Conservation (phyloP, 2,888 invertebrate species). For the Latrodectus hesperus region DNA sequence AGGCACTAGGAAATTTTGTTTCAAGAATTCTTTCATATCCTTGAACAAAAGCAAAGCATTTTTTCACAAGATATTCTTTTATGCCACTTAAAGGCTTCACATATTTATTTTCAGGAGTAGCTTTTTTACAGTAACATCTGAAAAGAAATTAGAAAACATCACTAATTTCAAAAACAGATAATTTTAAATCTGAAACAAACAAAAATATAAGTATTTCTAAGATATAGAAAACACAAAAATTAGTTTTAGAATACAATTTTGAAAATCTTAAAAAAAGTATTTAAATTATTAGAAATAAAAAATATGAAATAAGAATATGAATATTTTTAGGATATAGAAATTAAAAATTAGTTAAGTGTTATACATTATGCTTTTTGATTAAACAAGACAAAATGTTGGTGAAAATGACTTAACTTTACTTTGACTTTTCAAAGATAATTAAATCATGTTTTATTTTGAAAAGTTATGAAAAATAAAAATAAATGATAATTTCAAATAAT, state of each 20-base stretch:
- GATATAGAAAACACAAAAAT: not conserved
- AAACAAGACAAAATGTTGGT: no score
- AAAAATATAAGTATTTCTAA: not conserved
- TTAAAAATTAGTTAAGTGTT: no score
- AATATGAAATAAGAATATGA: no score
- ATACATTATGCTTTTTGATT: no score
- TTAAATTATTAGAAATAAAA: no score
- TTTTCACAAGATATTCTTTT: constrained; percentile 68
- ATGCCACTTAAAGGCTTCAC: constrained; percentile 69
- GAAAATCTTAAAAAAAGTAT: not conserved
- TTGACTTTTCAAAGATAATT: no score
- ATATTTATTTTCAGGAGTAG: constrained; percentile 67
- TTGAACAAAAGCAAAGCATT: constrained; percentile 69
- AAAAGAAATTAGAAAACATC: not conserved
- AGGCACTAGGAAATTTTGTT: constrained; percentile 71
- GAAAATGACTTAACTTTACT: no score
- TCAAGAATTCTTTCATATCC: constrained; percentile 71
- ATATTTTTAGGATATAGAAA: no score
- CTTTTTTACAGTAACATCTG: constrained; percentile 7
- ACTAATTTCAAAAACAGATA: not conserved
- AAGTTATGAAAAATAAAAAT: no score
- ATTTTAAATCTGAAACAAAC: not conserved
- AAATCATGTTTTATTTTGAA: no score
- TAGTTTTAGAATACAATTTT: not conserved
- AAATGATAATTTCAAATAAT: no score